Conservation (phyloP, 2,888 invertebrate genomes). For the Amblyjoppa proteus region DNA sequence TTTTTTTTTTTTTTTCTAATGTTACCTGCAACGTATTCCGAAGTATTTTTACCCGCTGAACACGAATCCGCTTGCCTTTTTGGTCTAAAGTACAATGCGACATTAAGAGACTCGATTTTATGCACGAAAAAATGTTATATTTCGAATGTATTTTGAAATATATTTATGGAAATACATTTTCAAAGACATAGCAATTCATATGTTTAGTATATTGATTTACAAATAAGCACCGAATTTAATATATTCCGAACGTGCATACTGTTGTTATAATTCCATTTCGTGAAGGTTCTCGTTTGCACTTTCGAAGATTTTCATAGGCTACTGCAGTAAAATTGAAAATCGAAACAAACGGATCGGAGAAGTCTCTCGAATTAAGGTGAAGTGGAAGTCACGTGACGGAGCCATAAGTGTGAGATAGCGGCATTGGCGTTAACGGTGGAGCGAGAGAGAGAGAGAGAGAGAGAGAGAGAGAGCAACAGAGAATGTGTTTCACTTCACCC, state of each 20-base stretch:
- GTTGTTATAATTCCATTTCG: not conserved
- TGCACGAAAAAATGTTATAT: not conserved
- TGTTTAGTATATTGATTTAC: not conserved
- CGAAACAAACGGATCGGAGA: not conserved
- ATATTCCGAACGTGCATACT: not conserved
- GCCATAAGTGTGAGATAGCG: too few relatives aligned
- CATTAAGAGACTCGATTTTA: too few relatives aligned
- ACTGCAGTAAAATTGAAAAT: not conserved
- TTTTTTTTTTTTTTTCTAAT: too few relatives aligned
- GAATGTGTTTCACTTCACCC: too few relatives aligned
- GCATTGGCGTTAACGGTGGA: too few relatives aligned
- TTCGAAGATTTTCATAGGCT: not conserved
- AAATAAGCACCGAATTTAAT: not conserved
- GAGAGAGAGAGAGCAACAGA: too few relatives aligned
- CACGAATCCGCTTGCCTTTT: too few relatives aligned
- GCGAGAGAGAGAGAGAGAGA: too few relatives aligned
- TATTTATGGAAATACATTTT: not conserved
- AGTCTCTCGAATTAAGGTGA: not conserved
- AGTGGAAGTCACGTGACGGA: too few relatives aligned
- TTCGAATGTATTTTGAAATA: not conserved
- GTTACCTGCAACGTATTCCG: too few relatives aligned
- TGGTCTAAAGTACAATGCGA: too few relatives aligned
- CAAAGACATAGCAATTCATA: not conserved
- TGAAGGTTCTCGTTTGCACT: not conserved
- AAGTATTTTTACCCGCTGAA: too few relatives aligned